Conservation (phyloP, 2,797 vertebrate genomes). For the Percopsis omiscomaycus region DNA sequence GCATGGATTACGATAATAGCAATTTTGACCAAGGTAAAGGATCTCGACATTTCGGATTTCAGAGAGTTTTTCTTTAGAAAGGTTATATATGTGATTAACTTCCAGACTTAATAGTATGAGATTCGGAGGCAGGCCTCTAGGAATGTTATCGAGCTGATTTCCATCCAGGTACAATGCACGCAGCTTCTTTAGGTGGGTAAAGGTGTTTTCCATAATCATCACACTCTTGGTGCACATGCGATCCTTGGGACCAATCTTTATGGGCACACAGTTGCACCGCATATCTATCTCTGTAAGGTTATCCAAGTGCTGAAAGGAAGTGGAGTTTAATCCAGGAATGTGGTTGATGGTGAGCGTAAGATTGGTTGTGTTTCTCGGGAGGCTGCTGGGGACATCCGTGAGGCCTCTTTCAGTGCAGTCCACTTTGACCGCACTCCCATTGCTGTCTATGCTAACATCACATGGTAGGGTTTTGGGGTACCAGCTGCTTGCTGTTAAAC, state of each 20-base stretch:
- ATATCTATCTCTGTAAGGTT: constrained; percentile 90
- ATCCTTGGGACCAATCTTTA: constrained; percentile 86
- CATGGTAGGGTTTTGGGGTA: constrained; percentile 92
- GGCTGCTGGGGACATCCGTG: constrained; percentile 77
- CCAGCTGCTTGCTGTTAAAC: constrained; percentile 60
- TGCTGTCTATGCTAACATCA: constrained; percentile 70
- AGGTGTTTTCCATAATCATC: constrained; percentile 77
- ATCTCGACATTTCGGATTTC: constrained; percentile 79
- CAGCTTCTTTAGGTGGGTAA: constrained; percentile 77
- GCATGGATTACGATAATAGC: constrained; percentile 93
- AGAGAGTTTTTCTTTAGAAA: constrained; percentile 81
- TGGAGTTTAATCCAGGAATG: constrained; percentile 79
- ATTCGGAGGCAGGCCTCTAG: constrained; percentile 81
- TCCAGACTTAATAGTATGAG: constrained; percentile 89
- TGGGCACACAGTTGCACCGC: constrained; percentile 92
- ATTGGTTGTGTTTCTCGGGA: constrained; percentile 88
- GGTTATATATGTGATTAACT: constrained; percentile 84
- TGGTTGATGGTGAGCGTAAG: constrained; percentile 93
- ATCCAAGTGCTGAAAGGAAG: constrained; percentile 80
- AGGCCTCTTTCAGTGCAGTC: constrained; percentile 86
- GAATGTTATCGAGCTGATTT: constrained; percentile 86
- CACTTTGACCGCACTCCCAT: constrained; percentile 75
- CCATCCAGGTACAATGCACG: constrained; percentile 90
- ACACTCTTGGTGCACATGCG: constrained; percentile 72
- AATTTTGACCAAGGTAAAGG: constrained; percentile 93